Conservation (phyloP, 1,140 invertebrate genomes). For the Cotesia glomerata region DNA sequence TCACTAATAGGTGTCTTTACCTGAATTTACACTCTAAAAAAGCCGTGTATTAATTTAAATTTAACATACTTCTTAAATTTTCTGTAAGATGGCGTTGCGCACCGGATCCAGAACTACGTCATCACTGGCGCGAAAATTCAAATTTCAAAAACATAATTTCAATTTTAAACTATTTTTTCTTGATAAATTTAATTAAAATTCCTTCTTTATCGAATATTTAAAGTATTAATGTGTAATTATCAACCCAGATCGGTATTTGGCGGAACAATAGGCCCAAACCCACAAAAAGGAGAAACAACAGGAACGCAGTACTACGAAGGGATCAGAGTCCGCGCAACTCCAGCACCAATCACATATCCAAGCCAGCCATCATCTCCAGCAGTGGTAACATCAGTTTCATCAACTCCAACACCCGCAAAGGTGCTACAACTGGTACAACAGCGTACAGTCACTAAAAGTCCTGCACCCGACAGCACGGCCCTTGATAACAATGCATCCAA, state of each 20-base stretch:
- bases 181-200: too few relatives aligned
- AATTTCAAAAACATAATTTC: too few relatives aligned
- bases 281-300: constrained; percentile 69
- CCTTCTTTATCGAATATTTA: too few relatives aligned
- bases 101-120: too few relatives aligned
- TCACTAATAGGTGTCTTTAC: too few relatives aligned
- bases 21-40: too few relatives aligned
- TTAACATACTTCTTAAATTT: too few relatives aligned
- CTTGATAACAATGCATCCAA: constrained; percentile 47
- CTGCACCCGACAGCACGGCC: constrained; percentile 51
- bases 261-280: constrained; percentile 77
- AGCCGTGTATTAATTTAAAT: too few relatives aligned
- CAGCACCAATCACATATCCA: constrained; percentile 60
- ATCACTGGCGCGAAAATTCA: too few relatives aligned
- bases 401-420: constrained; percentile 58
- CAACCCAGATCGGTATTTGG: constrained; percentile 77
- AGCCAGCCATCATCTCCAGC: constrained; percentile 46
- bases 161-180: too few relatives aligned
- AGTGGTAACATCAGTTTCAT: constrained; percentile 38
- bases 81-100: too few relatives aligned
- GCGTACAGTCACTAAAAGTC: constrained; percentile 58
- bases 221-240: too few relatives aligned
- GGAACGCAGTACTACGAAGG: constrained; percentile 75
- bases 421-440: constrained; percentile 57
- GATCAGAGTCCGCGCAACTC: constrained; percentile 72